phyloP scores from a whole-genome alignment of 2,888 invertebrate genomes.

The Maniola hyperantus region DNA sequence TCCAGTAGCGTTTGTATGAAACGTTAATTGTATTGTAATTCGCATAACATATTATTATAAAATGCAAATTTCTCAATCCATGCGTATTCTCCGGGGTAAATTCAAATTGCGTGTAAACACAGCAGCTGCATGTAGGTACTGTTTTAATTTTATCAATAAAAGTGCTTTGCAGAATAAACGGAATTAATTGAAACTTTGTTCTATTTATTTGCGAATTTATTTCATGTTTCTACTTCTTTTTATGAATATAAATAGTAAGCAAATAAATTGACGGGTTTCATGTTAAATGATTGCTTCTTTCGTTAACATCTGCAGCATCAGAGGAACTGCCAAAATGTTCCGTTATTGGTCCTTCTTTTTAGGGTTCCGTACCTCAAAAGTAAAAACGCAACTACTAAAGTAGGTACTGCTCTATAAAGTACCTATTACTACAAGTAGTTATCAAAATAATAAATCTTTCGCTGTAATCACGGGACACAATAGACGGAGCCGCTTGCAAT shows the following conservation, averaged over 20 bases:
- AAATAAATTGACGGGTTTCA: neutral
- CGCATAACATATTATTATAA: conserved; percentile 27
- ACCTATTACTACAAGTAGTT: no score
- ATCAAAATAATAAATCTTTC: neutral
- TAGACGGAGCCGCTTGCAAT: conserved; percentile 6
- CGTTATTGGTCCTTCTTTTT: no score
- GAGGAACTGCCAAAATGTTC: no score
- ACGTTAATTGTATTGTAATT: conserved; percentile 13
- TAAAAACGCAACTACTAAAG: no score
- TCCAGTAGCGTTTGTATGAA: neutral
- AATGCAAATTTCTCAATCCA: conserved; percentile 33
- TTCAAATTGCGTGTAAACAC: conserved; percentile 33
- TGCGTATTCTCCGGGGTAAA: conserved; percentile 31
- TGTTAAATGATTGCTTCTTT: neutral
- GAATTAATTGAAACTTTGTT: conserved; percentile 11
- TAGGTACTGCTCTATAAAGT: no score
- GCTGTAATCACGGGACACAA: neutral
- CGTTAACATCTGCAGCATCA: neutral
- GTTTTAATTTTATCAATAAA: conserved; percentile 25
- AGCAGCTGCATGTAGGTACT: conserved; percentile 26
- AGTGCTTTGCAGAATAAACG: conserved; percentile 20
- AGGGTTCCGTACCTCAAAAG: no score
- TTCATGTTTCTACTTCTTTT: neutral
- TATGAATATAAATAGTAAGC: neutral
- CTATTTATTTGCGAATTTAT: neutral